phyloP scores from a whole-genome alignment of 2,797 vertebrate species.

The Neoniphon sammara region DNA sequence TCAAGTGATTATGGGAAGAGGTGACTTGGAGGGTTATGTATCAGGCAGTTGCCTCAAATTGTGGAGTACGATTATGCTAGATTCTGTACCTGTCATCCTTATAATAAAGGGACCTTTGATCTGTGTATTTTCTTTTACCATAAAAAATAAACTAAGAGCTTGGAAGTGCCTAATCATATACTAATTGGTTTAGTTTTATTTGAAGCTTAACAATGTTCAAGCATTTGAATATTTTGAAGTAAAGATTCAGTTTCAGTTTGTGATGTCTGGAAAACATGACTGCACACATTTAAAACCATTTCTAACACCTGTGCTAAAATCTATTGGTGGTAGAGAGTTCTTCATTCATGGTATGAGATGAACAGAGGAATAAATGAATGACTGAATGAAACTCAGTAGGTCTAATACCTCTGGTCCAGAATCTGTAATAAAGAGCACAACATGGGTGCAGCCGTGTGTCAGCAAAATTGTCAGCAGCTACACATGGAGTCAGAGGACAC shows the following conservation, averaged over 20 bases:
- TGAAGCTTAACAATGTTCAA: not conserved
- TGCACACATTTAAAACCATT: too few species aligned
- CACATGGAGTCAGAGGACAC: too few species aligned
- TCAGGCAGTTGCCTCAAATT: slow-evolving; percentile 29
- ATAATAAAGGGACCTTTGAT: slow-evolving; percentile 87
- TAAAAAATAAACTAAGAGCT: slow-evolving; percentile 90
- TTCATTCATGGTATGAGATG: too few species aligned
- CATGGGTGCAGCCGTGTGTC: too few species aligned
- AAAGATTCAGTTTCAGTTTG: not conserved
- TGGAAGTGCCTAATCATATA: slow-evolving; percentile 88
- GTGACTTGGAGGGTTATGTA: not conserved
- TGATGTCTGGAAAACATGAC: too few species aligned
- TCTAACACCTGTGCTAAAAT: too few species aligned
- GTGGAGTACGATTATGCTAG: slow-evolving; percentile 33
- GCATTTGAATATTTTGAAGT: not conserved
- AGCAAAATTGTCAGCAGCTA: too few species aligned
- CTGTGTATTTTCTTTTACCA: slow-evolving; percentile 91
- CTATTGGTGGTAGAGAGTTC: too few species aligned
- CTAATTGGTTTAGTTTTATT: slow-evolving; percentile 50
- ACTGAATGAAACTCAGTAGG: too few species aligned
- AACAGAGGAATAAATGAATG: too few species aligned
- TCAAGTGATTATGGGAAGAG: slow-evolving; percentile 25
- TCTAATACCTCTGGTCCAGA: too few species aligned
- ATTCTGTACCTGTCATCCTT: slow-evolving; percentile 83
- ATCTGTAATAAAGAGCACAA: too few species aligned